A percentile compares a stretch with the other conserved stretches of the same genome.
phyloP scores from a whole-genome alignment of 1,140 invertebrate species.

The Drosophila serrata region DNA sequence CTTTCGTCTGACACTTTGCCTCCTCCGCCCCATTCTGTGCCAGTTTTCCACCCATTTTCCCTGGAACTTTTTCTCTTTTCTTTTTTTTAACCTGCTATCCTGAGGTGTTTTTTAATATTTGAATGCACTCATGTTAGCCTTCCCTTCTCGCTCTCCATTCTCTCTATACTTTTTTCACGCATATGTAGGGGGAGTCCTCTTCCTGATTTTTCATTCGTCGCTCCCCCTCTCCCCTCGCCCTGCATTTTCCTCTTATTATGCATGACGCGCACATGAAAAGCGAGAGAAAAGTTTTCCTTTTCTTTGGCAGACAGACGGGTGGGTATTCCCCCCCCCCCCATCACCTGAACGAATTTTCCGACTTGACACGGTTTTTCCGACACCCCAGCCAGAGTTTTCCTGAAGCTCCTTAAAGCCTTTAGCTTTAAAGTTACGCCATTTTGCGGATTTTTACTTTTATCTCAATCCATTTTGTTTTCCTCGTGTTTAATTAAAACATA shows the following conservation, averaged over 20 bases:
- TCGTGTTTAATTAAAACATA: constrained; percentile 53
- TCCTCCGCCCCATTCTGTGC: not conserved
- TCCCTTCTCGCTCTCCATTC: not conserved
- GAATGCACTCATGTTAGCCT: constrained; percentile 58
- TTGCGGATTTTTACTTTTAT: constrained; percentile 20
- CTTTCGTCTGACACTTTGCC: constrained; percentile 5
- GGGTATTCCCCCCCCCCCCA: too few relatives aligned
- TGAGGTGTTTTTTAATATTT: constrained; percentile 71
- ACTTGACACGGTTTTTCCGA: constrained; percentile 75
- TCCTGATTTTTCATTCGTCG: constrained; percentile 16
- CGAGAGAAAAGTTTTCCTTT: constrained; percentile 61
- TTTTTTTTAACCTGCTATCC: constrained; percentile 30
- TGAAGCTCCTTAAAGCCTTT: constrained; percentile 20
- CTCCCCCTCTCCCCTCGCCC: not conserved
- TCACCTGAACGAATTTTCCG: constrained; percentile 67
- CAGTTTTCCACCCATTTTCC: constrained; percentile 4
- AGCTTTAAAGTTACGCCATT: constrained; percentile 1
- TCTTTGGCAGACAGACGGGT: constrained; percentile 50
- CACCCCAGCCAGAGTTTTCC: constrained; percentile 1
- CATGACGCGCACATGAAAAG: constrained; percentile 56
- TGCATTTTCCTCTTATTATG: constrained; percentile 60
- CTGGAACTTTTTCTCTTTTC: not conserved
- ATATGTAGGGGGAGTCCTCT: constrained; percentile 26
- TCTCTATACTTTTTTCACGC: constrained; percentile 24
- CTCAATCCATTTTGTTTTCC: constrained; percentile 36